These are phyloP conservation scores for Zaprionus africanus DNA, from an alignment of 1,140 invertebrate genomes.

Conservation along the genomic window DNA sequence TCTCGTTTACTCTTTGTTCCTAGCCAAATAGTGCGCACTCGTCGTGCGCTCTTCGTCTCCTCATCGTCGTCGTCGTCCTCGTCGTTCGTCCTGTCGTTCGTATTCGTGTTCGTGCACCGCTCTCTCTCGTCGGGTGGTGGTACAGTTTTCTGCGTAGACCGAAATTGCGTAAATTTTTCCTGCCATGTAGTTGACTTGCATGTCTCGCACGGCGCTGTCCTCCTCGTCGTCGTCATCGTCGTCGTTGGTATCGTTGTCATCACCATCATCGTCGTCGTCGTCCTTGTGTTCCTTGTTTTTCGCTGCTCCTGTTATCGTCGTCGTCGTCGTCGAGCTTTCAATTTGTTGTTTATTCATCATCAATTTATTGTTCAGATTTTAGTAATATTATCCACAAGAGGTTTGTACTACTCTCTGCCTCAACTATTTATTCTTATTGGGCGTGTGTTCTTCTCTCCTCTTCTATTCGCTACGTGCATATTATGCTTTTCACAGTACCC, in stretches of 20 bases:
- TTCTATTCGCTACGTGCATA: not conserved
- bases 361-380: conserved; percentile 22
- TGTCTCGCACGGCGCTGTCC: conserved; percentile 70
- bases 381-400: conserved; percentile 20
- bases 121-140: conserved; percentile 71
- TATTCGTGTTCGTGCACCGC: conserved; percentile 30
- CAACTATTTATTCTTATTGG: conserved; percentile 40
- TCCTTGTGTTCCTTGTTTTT: conserved; percentile 15
- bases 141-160: conserved; percentile 79
- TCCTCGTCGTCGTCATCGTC: conserved; percentile 36
- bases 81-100: conserved; percentile 32
- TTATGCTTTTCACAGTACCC: conserved; percentile 15
- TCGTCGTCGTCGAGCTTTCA: conserved; percentile 44
- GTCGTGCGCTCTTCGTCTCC: conserved; percentile 37
- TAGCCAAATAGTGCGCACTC: conserved; percentile 71
- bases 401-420: conserved; percentile 35
- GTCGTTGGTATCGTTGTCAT: conserved; percentile 29
- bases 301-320: conserved; percentile 21
- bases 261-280: conserved; percentile 32
- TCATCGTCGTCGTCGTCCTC: conserved; percentile 29
- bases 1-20: conserved; percentile 31
- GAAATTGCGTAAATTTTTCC: conserved; percentile 81
- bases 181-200: conserved; percentile 70
- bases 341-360: conserved; percentile 55
- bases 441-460: conserved; percentile 3